Evolutionary conservation across 2,113 vertebrate species (phyloP), one percentile per base, ranked within the genome.

Genomic region (Chloebia gouldiae): DNA sequence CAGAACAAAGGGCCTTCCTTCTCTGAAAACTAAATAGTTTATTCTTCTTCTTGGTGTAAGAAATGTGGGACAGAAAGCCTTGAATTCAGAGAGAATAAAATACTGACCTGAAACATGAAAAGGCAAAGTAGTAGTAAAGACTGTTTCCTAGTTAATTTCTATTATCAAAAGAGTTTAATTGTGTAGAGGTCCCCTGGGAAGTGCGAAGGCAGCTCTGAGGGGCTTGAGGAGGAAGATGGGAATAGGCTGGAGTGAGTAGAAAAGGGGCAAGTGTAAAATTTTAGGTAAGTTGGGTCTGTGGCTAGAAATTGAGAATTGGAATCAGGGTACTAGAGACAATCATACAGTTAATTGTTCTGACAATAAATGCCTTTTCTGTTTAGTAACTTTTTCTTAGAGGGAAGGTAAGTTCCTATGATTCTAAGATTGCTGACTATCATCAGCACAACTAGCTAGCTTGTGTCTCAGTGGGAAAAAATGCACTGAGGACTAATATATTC

Each of bases 201-300:
- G 8, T 27, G 13, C 31, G 72, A 40, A 63, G 8, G 10, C 9
- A 57, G 42, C 30, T 14, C n/a, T 49, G 15, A 57, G 19, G 15
- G 4, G 6, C 22, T 19, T 51, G 31, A 31, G 7, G 16, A 79
- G 23, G 13, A 65, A 51, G 8, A 22, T 12, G 3, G 9, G 18
- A 65, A 28, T 7, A 4, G 20, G 5, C 10, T 63, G 20, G 16
- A 37, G 7, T 21, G 7, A 9, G 45, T 0, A 0, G 22, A 15
- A 6, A 44, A 53, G 23, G 2, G 25, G 25, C 8, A 60, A 33
- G 6, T 37, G 8, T n/a, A 53, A 45, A 76, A 31, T 16, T 56
- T 47, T 44, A 33, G 7, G 4, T 59, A n/a, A 35, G 2, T 4
- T 85, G 17, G 0, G 6, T 51, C 23, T 47, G 18, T 79, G 19